Evolutionary conservation across 2,797 vertebrate species (phyloP), one percentile per base, ranked within the genome.

Genomic region (Eurystomus glaucurus): DNA sequence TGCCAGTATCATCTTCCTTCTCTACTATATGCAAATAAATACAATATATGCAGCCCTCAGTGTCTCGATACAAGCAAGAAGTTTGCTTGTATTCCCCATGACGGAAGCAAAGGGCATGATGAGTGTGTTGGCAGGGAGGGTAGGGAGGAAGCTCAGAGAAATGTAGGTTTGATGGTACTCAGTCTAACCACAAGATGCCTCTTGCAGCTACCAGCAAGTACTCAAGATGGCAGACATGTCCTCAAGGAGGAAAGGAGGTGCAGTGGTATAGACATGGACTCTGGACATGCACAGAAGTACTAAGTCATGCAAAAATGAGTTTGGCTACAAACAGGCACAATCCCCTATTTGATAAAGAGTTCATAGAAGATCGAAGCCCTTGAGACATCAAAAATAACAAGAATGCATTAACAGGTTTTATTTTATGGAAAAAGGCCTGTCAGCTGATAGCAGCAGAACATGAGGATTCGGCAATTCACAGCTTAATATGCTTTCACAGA

Each of bases 381-480:
- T 94, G 84, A 93, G 81, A 88, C 95, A 96, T 65, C 61, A 60
- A 89, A 94, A 89, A 88, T 81, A 17, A 91, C 15, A 31, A 85
- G 75, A 83, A 84, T 4, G 2, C 3, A 0, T 58, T 90, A 92
- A 78, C 7, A 5, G 85, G 26, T 81, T 95, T 95, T 85, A 64
- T 94, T 84, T 86, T 28, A 90, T 0, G 0, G 74, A 85, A 88
- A 77, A 85, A 23, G 52, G 31, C 52, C 61, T 64, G 37, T 74
- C 74, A 65, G 61, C 39, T 93, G 85, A 82, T 64, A 95, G 52
- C 28, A 86, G 62, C 29, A 81, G 57, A 85, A 90, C 29, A 35
- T 88, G 81, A 94, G 51, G 48, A 89, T 78, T 92, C 11, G 4
- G 61, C 78, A 90, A 97, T 95, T 96, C 91, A 96, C 10, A 85